Conservation (phyloP, 2,113 vertebrate species). For the Mugil cephalus region DNA sequence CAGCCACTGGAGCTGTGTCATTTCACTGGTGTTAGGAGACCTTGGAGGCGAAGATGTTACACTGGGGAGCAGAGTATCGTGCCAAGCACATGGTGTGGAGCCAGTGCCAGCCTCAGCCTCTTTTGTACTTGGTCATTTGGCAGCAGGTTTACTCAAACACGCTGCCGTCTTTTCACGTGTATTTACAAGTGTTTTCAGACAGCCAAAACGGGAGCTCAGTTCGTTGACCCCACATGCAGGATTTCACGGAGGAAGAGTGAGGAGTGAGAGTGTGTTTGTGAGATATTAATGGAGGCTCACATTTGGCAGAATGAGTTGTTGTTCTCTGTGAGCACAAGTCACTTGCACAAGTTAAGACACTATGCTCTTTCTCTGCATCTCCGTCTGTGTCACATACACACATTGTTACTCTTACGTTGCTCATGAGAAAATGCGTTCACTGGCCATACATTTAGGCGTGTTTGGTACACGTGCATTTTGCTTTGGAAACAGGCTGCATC, state of each 20-base stretch:
- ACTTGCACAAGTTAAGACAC: slow-evolving; percentile 3
- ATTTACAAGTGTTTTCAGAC: slow-evolving; percentile 47
- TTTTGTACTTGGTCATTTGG: slow-evolving; percentile 42
- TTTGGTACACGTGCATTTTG: slow-evolving; percentile 13
- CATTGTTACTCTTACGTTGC: slow-evolving; percentile 5
- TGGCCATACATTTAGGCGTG: slow-evolving; percentile 1
- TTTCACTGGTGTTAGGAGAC: slow-evolving; percentile 19
- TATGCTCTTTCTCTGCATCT: slow-evolving; percentile 12
- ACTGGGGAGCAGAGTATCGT: background rate
- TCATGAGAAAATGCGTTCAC: slow-evolving; percentile 5
- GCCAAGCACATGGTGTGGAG: slow-evolving; percentile 44
- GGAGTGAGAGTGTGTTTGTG: slow-evolving; percentile 39
- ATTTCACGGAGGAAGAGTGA: slow-evolving; percentile 51
- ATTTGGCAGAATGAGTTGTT: slow-evolving; percentile 50
- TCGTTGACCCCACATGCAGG: slow-evolving; percentile 40
- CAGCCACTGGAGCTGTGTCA: slow-evolving; percentile 8
- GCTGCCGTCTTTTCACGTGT: slow-evolving; percentile 31
- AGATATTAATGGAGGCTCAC: slow-evolving; percentile 22
- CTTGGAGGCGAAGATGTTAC: background rate
- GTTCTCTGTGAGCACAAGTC: slow-evolving; percentile 25
- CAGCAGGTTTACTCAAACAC: slow-evolving; percentile 28
- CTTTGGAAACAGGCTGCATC: slow-evolving; percentile 29
- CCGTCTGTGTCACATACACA: slow-evolving; percentile 16
- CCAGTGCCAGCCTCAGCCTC: slow-evolving; percentile 5
- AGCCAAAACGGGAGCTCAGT: slow-evolving; percentile 39